Evolutionary conservation across 2,888 invertebrate genomes (phyloP), one percentile per base, ranked within the genome.

Genomic region (Caenorhabditis drosophilae): DNA sequence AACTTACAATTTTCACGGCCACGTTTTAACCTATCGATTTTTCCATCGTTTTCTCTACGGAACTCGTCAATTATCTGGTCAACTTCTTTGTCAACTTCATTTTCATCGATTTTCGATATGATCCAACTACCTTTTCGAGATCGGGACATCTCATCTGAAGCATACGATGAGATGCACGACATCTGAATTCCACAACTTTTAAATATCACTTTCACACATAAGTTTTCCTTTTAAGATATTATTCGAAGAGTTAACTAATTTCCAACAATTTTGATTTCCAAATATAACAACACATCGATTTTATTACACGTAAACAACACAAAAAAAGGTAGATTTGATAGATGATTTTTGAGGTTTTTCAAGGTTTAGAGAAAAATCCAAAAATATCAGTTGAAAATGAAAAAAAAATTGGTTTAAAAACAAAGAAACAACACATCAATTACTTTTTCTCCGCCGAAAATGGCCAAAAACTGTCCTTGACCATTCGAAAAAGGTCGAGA

Each of bases 281-380:
- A 22, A 7, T 20, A 4, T 9, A 34, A 36, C 44, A 60, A 53
- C 48, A 60, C 41, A n/a, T 36, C 42, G 35, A 47, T 34, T 60
- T 60, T 49, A 60, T 60, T 60, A 53, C 59, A 60, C 59, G 59
- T 60, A 45, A 36, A n/a, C n/a, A n/a, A n/a, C n/a, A n/a, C n/a
- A n/a, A n/a, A n/a, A n/a, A n/a, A n/a, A n/a, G n/a, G n/a, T n/a
- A n/a, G n/a, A n/a, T n/a, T n/a, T n/a, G n/a, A n/a, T n/a, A n/a
- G n/a, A n/a, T n/a, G n/a, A n/a, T n/a, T n/a, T n/a, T n/a, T n/a
- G n/a, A n/a, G n/a, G n/a, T n/a, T n/a, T n/a, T n/a, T n/a, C n/a
- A n/a, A n/a, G n/a, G n/a, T n/a, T n/a, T n/a, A n/a, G n/a, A n/a
- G n/a, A n/a, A n/a, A 48, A 12, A 48, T 27, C 15, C 20, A 27